Evolutionary conservation across 1,140 invertebrate species (phyloP), one percentile per base, ranked within the genome.

Genomic region (Sesamia nonagrioides): DNA sequence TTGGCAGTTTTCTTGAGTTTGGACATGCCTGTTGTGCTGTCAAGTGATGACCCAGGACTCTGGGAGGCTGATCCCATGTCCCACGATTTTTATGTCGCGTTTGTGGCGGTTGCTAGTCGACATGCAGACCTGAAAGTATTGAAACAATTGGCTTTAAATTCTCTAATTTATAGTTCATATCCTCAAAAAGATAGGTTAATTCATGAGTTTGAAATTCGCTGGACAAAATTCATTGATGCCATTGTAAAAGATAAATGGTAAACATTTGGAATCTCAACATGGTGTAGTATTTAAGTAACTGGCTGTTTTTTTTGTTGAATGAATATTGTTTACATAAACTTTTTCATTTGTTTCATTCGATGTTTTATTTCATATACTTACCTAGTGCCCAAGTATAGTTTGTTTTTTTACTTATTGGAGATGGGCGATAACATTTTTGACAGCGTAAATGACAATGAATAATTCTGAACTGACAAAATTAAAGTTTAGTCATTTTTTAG

Each of bases 81-180:
- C 35, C 97, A 98, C 79, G 98, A 98, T 86, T 97, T 97, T 81
- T 98, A 98, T 86, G 96, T 97, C 50, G 96, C 97, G 0, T 98
- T 98, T 84, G 96, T 98, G 92, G 97, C 96, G 0, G 96, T 98
- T n/a, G 97, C 97, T 66, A 97, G 97, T 5, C 88, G 95, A 11
- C 95, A 96, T 35, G 95, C 96, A 1, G 98, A 98, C 84, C 90
- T 98, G 27, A 95, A 96, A 66, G 92, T 97, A 3, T 93, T 99
- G 6, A 98, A 98, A 89, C 96, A 98, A 86, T 90, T 98, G 11
- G 97, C 97, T 0, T 88, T 97, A 0, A 98, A 98, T 90, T 98
- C 98, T 0, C 95, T 98, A 6, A 89, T 94, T 79, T 98, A 96
- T 60, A 96, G 95, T 63, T 93, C 95, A 13, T 84, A 94, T 77